Evolutionary conservation across 1,140 invertebrate species (phyloP).

Genomic region (Physella acuta): DNA sequence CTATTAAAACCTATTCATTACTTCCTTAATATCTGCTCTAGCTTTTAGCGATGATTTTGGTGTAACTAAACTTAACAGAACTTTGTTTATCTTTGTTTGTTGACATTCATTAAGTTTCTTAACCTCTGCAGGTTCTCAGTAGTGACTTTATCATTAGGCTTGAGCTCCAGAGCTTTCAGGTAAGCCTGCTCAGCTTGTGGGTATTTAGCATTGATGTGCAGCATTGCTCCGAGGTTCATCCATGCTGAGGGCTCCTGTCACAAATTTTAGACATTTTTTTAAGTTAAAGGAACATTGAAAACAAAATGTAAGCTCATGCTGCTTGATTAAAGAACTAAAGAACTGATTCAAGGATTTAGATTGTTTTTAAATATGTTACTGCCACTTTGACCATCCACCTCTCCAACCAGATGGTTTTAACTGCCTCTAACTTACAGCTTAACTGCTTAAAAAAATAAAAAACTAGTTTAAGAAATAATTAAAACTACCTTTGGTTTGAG

Average conservation of each 20-base stretch:
- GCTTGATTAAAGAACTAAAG: background rate
- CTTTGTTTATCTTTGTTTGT: too few species aligned
- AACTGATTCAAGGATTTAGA: background rate
- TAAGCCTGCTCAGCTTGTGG: slow-evolving; percentile 82
- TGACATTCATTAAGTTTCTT: background rate
- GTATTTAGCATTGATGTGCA: slow-evolving; percentile 88
- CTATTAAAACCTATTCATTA: too few species aligned
- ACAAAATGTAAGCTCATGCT: background rate
- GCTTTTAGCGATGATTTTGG: too few species aligned
- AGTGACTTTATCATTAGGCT: slow-evolving; percentile 63
- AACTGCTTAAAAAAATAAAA: too few species aligned
- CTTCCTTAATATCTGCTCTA: too few species aligned
- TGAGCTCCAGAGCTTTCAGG: slow-evolving; percentile 75
- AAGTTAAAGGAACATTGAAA: too few species aligned
- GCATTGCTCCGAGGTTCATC: slow-evolving; percentile 89
- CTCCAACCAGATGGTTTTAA: too few species aligned
- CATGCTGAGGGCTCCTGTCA: slow-evolving; percentile 82
- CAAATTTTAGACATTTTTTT: too few species aligned
- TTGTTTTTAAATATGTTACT: background rate
- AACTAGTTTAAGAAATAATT: too few species aligned
- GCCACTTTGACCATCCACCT: background rate
- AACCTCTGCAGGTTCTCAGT: slow-evolving; percentile 15
- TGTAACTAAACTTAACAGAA: too few species aligned
- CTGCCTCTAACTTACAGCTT: too few species aligned
- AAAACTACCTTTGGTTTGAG: slow-evolving; percentile 73